Percentiles rank a stretch among this genome's conserved stretches.
These are phyloP conservation scores for Psococerastis gibbosa DNA, from an alignment of 2,888 invertebrate genomes.

Conservation along the genomic window DNA sequence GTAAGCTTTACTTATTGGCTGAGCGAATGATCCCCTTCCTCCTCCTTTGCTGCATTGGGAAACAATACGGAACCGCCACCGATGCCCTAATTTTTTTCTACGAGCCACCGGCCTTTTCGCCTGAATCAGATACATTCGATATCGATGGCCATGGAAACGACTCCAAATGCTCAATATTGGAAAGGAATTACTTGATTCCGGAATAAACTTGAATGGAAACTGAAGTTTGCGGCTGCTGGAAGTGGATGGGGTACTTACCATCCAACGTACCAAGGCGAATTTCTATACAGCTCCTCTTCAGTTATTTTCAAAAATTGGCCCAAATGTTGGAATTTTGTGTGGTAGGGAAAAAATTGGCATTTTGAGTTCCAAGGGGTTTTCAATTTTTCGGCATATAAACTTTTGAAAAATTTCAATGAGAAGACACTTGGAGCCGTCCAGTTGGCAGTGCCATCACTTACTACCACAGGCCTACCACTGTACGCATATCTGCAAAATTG, in stretches of 20 bases:
- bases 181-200: too few species aligned
- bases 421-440: constrained; percentile 69
- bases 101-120: too few species aligned
- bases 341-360: constrained; percentile 90
- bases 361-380: constrained; percentile 23
- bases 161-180: too few species aligned
- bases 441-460: constrained; percentile 58
- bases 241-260: constrained; percentile 36
- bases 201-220: background rate
- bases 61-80: too few species aligned
- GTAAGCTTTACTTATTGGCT: too few species aligned
- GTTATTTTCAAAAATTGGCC: constrained; percentile 71
- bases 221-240: background rate
- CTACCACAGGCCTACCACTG: constrained; percentile 59
- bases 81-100: too few species aligned
- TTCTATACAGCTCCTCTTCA: constrained; percentile 35
- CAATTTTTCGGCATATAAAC: constrained; percentile 40
- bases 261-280: constrained; percentile 51
- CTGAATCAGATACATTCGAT: too few species aligned
- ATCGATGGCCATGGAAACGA: too few species aligned
- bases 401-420: constrained; percentile 64
- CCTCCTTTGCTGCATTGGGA: too few species aligned
- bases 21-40: too few species aligned
- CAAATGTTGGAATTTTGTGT: constrained; percentile 62
- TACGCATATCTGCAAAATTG: constrained; percentile 39